A percentile compares a stretch with the other conserved stretches of the same genome.
Conservation (phyloP, 1,140 invertebrate species). For the Catajapyx aquilonaris region DNA sequence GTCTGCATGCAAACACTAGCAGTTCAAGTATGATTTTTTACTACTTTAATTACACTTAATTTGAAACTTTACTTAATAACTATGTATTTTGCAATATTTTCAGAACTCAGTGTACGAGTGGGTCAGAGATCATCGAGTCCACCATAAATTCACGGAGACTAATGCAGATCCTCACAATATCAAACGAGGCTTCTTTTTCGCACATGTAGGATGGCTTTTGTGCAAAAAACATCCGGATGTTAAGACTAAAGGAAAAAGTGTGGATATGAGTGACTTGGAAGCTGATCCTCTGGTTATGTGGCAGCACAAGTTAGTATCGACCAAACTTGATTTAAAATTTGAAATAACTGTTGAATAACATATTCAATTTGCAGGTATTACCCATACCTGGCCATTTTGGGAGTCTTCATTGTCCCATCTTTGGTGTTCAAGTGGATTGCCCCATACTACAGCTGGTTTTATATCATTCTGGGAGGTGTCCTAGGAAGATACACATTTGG, state of each 20-base stretch:
- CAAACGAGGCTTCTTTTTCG: constrained; percentile 15
- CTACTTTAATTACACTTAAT: too few species aligned
- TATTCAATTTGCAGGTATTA: not conserved
- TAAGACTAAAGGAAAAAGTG: constrained; percentile 24
- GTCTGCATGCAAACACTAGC: constrained; percentile 28
- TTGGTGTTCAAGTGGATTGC: not conserved
- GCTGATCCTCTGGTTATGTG: constrained; percentile 28
- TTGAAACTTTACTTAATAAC: not conserved
- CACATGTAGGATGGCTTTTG: constrained; percentile 16
- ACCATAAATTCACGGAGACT: constrained; percentile 43
- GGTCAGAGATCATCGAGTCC: constrained; percentile 37
- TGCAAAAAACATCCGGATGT: constrained; percentile 16
- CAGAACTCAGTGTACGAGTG: constrained; percentile 40
- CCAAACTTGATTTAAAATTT: too few species aligned
- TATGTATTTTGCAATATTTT: constrained; percentile 15
- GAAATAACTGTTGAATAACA: not conserved
- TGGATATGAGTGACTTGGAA: constrained; percentile 29
- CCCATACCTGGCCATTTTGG: not conserved
- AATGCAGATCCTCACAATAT: constrained; percentile 40
- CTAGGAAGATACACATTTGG: not conserved
- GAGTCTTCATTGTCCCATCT: not conserved
- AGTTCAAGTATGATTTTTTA: constrained; percentile 26
- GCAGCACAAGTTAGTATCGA: constrained; percentile 17
- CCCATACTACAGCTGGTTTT: not conserved
- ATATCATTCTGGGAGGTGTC: not conserved